Conservation (phyloP, 2,888 invertebrate genomes). For the Sepiola atlantica region DNA sequence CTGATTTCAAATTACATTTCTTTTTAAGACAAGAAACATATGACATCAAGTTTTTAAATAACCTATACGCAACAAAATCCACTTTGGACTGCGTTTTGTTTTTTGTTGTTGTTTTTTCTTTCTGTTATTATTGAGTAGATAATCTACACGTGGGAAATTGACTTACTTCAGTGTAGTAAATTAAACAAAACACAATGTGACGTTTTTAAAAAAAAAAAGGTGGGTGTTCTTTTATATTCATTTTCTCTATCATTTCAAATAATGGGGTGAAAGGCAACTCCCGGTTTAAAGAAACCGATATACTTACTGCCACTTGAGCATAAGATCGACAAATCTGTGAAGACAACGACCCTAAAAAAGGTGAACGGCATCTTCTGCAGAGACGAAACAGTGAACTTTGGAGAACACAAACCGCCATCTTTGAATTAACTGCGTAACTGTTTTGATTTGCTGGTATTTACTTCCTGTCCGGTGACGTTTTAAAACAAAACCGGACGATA, state of each 20-base stretch:
- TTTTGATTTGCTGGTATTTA: neutral
- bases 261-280: neutral
- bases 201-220: neutral
- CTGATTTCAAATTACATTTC: too few relatives aligned
- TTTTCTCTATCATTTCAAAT: neutral
- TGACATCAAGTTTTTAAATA: too few relatives aligned
- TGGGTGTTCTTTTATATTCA: neutral
- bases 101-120: too few relatives aligned
- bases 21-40: too few relatives aligned
- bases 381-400: neutral
- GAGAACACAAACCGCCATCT: neutral
- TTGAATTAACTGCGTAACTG: neutral
- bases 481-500: neutral
- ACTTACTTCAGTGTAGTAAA: neutral
- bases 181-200: neutral
- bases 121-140: too few relatives aligned
- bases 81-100: neutral
- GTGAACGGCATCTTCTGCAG: neutral
- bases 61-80: too few relatives aligned
- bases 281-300: neutral
- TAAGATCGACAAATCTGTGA: neutral
- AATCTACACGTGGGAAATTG: neutral
- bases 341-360: neutral
- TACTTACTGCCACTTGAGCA: conserved; percentile 14
- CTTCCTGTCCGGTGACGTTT: neutral